Conservation (phyloP, 2,888 invertebrate species). For the Boloria euphrosyne region DNA sequence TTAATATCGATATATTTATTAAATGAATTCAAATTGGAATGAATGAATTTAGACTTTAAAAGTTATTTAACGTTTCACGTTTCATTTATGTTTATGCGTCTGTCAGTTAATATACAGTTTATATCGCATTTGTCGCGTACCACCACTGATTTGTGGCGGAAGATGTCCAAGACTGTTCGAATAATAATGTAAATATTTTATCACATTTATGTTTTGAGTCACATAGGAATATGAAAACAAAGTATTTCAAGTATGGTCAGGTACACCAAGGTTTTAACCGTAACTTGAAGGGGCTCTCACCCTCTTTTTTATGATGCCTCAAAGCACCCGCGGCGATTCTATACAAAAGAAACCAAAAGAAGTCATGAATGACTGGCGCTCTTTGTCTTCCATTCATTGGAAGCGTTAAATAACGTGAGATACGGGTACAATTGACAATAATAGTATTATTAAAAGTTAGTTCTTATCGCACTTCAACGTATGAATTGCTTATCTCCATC, state of each 20-base stretch:
- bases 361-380: slow-evolving; percentile 47
- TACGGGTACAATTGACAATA: slow-evolving; percentile 42
- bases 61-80: no score
- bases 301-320: slow-evolving; percentile 41
- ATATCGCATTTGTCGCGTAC: no score
- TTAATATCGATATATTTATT: no score
- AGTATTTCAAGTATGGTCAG: slow-evolving; percentile 32
- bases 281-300: slow-evolving; percentile 38
- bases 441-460: slow-evolving; percentile 30
- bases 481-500: not conserved
- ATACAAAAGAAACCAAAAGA: slow-evolving; percentile 46
- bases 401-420: slow-evolving; percentile 39
- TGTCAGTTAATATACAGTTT: no score
- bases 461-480: not conserved
- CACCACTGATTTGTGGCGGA: no score
- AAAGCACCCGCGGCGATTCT: slow-evolving; percentile 41
- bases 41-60: no score
- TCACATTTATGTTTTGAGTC: no score
- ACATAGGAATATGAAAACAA: slow-evolving; percentile 17
- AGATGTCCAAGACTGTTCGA: no score
- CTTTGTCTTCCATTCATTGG: slow-evolving; percentile 48
- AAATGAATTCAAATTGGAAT: no score
- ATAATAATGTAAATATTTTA: no score
- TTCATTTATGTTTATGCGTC: no score
- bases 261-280: slow-evolving; percentile 36